phyloP scores from a whole-genome alignment of 2,113 vertebrate genomes.

The Oceanites oceanicus region DNA sequence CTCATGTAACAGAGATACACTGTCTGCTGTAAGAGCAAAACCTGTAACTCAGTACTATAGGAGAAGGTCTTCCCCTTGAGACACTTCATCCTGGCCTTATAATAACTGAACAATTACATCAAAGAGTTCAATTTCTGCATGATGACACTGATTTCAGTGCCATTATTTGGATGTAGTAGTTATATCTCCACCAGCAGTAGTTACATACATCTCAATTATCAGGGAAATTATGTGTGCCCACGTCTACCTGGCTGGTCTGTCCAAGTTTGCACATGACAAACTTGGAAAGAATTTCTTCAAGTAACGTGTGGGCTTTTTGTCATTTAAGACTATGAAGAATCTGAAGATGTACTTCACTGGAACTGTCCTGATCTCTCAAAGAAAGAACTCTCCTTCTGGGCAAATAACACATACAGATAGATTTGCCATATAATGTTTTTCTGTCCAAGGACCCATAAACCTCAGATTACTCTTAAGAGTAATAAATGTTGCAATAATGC shows the following conservation, averaged over 20 bases:
- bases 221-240: not conserved
- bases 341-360: not conserved
- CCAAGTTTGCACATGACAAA: not conserved
- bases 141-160: not conserved
- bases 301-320: not conserved
- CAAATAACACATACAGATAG: not conserved
- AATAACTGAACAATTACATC: not conserved
- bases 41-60: not conserved
- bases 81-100: not conserved
- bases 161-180: not conserved
- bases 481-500: slow-evolving; percentile 28
- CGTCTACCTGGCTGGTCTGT: not conserved
- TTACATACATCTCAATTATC: not conserved
- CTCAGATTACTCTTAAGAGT: not conserved
- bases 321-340: not conserved
- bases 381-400: not conserved
- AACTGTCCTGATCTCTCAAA: not conserved
- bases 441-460: slow-evolving; percentile 1
- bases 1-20: not conserved
- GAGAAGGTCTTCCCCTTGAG: not conserved
- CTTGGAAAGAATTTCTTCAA: not conserved
- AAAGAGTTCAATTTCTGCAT: not conserved
- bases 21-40: not conserved
- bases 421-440: not conserved
- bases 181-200: not conserved